Conservation (phyloP, 1,140 invertebrate genomes). For the Zaprionus vittiger region DNA sequence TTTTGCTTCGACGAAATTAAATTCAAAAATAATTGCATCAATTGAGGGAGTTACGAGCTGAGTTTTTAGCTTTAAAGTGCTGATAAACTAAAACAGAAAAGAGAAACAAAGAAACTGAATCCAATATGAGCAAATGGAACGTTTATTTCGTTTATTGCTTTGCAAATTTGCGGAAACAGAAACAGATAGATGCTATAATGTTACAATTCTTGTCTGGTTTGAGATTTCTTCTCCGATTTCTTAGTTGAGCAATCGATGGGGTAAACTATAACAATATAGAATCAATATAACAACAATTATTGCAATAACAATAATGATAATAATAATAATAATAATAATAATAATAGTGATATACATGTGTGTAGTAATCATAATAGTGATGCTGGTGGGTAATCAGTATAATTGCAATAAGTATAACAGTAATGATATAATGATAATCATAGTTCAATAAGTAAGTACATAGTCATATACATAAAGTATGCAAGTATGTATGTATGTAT, state of each 20-base stretch:
- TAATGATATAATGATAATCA: slow-evolving; percentile 23
- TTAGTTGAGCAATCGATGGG: slow-evolving; percentile 44
- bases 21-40: slow-evolving; percentile 47
- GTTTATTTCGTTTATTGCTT: slow-evolving; percentile 17
- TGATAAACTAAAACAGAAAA: not conserved
- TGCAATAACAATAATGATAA: slow-evolving; percentile 24
- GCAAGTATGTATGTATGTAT: slow-evolving; percentile 25
- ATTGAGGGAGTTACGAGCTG: slow-evolving; percentile 45
- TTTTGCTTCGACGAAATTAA: slow-evolving; percentile 1
- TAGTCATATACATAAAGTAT: slow-evolving; percentile 72
- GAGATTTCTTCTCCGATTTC: slow-evolving; percentile 3
- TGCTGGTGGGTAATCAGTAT: not conserved
- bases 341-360: slow-evolving; percentile 38
- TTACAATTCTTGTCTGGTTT: slow-evolving; percentile 10
- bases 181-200: slow-evolving; percentile 23
- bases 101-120: not conserved
- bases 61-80: not conserved
- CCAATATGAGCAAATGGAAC: slow-evolving; percentile 23
- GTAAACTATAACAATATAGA: slow-evolving; percentile 38
- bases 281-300: slow-evolving; percentile 23
- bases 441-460: slow-evolving; percentile 47
- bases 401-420: slow-evolving; percentile 4
- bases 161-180: slow-evolving; percentile 5
- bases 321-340: slow-evolving; percentile 48
- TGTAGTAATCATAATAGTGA: not conserved